These are phyloP conservation scores for Aproaerema taeniolella DNA, from an alignment of 2,888 invertebrate species.

Conservation along the genomic window DNA sequence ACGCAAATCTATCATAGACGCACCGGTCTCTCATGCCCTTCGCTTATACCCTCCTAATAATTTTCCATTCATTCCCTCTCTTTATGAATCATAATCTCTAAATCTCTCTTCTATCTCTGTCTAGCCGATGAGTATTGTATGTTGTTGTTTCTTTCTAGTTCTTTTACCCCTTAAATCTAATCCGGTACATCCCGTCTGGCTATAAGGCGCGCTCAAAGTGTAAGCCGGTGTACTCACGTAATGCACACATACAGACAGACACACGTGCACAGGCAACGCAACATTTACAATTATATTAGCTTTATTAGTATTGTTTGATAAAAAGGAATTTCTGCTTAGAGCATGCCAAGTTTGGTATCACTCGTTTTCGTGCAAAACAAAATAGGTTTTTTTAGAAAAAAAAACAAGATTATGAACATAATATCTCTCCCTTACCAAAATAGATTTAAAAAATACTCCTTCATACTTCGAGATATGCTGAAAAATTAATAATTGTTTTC, in stretches of 20 bases:
- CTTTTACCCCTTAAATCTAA: slow-evolving; percentile 76
- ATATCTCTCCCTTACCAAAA: too few species aligned
- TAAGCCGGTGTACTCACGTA: slow-evolving; percentile 33
- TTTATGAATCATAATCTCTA: slow-evolving; percentile 77
- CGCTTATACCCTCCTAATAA: slow-evolving; percentile 67
- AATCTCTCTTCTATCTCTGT: slow-evolving; percentile 64
- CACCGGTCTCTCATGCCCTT: slow-evolving; percentile 40
- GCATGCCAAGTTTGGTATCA: too few species aligned
- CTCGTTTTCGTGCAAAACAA: too few species aligned
- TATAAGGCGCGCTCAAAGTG: slow-evolving; percentile 47
- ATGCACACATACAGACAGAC: slow-evolving; percentile 8
- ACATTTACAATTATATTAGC: too few species aligned
- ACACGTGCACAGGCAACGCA: too few species aligned
- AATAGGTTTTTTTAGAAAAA: too few species aligned
- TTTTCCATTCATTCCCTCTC: slow-evolving; percentile 73
- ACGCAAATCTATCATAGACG: slow-evolving; percentile 35
- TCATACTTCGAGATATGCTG: too few species aligned
- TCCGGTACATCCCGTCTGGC: slow-evolving; percentile 70
- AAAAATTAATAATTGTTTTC: too few species aligned
- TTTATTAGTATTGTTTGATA: too few species aligned
- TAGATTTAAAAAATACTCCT: too few species aligned
- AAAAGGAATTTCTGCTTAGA: too few species aligned
- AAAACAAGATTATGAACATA: too few species aligned
- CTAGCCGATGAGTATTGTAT: slow-evolving; percentile 35
- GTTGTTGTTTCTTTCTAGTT: slow-evolving; percentile 52